These are phyloP conservation scores for Ormyrus labotus DNA, from an alignment of 2,888 invertebrate genomes.

Conservation along the genomic window DNA sequence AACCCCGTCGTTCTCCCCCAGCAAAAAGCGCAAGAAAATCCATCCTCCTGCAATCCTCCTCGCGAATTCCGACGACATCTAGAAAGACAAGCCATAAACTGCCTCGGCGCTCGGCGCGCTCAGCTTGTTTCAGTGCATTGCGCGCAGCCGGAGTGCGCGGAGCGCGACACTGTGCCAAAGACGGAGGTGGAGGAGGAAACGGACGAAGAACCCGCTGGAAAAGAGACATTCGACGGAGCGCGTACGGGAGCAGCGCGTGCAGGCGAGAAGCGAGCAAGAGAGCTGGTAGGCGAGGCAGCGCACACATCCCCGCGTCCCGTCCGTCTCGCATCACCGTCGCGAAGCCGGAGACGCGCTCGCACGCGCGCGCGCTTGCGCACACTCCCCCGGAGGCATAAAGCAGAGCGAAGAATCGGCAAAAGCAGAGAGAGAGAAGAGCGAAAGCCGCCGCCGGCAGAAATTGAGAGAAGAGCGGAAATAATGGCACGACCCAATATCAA, in stretches of 20 bases:
- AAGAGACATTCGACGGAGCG: background rate
- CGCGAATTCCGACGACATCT: too few relatives aligned
- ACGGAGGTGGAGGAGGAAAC: background rate
- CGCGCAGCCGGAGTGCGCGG: background rate
- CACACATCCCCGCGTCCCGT: background rate
- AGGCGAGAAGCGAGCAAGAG: too few relatives aligned
- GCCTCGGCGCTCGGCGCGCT: background rate
- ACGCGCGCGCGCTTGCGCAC: background rate
- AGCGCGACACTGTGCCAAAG: background rate
- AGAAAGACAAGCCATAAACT: too few relatives aligned
- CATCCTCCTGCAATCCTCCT: too few relatives aligned
- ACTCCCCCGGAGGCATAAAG: too few relatives aligned
- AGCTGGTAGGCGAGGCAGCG: too few relatives aligned
- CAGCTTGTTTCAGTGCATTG: constrained; percentile 31
- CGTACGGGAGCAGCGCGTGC: too few relatives aligned
- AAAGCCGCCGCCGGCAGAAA: background rate
- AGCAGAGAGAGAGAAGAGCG: background rate
- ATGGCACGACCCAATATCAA: constrained; percentile 66
- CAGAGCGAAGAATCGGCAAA: background rate
- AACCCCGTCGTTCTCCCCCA: too few relatives aligned
- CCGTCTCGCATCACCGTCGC: background rate
- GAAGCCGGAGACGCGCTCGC: background rate
- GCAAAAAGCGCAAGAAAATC: too few relatives aligned
- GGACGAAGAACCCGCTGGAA: background rate
- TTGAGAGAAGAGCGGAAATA: background rate